These are phyloP conservation scores for Patella ulyssiponensis DNA, from an alignment of 2,888 invertebrate species.

Conservation along the genomic window DNA sequence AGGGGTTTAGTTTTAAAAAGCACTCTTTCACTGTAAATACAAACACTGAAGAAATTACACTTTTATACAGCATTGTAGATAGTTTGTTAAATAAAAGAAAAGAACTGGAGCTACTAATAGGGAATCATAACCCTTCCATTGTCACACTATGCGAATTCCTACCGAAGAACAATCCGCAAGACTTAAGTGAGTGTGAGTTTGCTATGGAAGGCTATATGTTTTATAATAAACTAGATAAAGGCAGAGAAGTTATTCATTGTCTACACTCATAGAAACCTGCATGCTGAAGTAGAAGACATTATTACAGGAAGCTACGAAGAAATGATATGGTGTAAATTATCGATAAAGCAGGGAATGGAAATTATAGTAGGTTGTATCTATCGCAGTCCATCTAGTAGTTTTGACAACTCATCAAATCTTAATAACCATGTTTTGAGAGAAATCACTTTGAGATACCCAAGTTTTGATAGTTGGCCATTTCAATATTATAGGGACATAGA, in stretches of 20 bases:
- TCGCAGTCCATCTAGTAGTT: too few species aligned
- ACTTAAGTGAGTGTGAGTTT: too few species aligned
- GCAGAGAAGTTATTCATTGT: background rate
- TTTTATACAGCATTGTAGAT: background rate
- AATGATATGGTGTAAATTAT: constrained; percentile 2
- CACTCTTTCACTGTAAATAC: too few species aligned
- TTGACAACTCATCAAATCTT: background rate
- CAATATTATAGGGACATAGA: background rate
- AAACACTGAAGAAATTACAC: too few species aligned
- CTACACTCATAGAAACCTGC: background rate
- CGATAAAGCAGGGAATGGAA: background rate
- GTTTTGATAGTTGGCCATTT: background rate
- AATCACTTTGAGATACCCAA: background rate
- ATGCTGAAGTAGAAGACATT: too few species aligned
- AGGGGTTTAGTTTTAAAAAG: too few species aligned
- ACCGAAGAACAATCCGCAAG: background rate
- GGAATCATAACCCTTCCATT: background rate
- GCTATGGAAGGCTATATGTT: background rate
- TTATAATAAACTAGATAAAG: background rate
- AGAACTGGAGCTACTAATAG: background rate
- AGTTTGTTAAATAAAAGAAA: background rate
- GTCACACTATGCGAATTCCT: background rate
- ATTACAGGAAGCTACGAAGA: background rate
- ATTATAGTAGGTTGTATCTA: too few species aligned
- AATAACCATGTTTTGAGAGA: too few species aligned